phyloP scores from a whole-genome alignment of 2,113 vertebrate species.

The Eptesicus fuscus region DNA sequence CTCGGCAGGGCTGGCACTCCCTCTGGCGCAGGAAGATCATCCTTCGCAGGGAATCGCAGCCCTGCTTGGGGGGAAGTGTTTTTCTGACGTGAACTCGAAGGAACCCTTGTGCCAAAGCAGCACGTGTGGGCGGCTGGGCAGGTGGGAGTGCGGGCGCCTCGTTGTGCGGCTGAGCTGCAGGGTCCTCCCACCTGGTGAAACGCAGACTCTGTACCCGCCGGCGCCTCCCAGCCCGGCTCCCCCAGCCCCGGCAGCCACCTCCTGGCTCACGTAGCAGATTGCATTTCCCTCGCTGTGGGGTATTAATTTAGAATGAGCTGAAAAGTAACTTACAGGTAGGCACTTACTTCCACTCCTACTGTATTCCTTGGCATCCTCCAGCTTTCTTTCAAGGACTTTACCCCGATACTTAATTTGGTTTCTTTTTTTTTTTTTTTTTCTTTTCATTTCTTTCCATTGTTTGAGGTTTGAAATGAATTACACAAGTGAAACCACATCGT shows the following conservation, averaged over 20 bases:
- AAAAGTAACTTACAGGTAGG: neutral
- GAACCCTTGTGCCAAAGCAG: neutral
- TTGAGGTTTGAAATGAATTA: conserved; percentile 50
- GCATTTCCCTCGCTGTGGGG: neutral
- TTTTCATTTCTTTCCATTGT: conserved; percentile 22
- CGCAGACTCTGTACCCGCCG: neutral
- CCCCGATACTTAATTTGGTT: neutral
- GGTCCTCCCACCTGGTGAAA: neutral
- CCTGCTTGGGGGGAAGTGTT: neutral
- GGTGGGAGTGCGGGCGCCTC: too few relatives aligned
- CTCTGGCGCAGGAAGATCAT: neutral
- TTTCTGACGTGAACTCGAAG: neutral
- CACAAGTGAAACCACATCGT: conserved; percentile 28
- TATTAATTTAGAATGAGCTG: neutral
- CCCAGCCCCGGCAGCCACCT: neutral
- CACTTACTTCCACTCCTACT: neutral
- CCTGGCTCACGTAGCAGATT: neutral
- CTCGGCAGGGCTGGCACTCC: neutral
- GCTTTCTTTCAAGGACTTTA: conserved; percentile 8
- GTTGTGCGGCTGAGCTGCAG: neutral
- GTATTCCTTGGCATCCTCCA: neutral
- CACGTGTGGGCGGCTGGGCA: accelerated
- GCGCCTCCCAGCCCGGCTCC: too few relatives aligned
- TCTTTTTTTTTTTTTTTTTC: neutral
- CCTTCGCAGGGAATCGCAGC: neutral